A percentile compares a stretch with the other conserved stretches of the same genome.
Conservation (phyloP, 1,140 invertebrate species). For the Palaemon carinicauda region DNA sequence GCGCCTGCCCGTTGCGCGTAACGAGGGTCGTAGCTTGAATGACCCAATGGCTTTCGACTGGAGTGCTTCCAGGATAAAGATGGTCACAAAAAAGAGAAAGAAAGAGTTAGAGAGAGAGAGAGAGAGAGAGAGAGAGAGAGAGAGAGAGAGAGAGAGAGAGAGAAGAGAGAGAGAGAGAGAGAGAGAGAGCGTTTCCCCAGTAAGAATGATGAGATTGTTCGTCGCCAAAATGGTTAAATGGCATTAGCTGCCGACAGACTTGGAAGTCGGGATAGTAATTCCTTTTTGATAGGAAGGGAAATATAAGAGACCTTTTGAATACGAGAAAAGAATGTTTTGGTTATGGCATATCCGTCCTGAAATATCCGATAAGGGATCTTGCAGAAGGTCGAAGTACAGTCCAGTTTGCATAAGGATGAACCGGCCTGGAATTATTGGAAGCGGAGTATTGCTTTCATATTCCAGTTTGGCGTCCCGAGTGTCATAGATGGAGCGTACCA, state of each 20-base stretch:
- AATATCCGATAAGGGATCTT: not conserved
- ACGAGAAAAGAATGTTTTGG: too few species aligned
- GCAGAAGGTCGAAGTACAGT: not conserved
- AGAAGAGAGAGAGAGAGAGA: not conserved
- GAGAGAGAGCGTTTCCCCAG: not conserved
- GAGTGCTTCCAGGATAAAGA: not conserved
- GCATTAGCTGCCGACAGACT: not conserved
- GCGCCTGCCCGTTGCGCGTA: slow-evolving; percentile 47
- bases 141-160: slow-evolving; percentile 1
- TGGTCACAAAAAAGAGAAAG: not conserved
- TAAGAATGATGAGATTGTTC: not conserved
- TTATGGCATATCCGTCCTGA: too few species aligned
- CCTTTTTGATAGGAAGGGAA: too few species aligned
- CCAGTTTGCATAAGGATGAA: slow-evolving; percentile 34
- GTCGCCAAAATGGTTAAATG: not conserved
- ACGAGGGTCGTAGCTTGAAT: slow-evolving; percentile 46
- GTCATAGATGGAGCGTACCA: slow-evolving; percentile 10
- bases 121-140: not conserved
- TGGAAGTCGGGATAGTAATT: too few species aligned
- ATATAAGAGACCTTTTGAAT: too few species aligned
- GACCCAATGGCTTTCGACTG: slow-evolving; percentile 21
- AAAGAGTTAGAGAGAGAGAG: not conserved
- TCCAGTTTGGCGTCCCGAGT: slow-evolving; percentile 10
- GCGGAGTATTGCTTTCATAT: not conserved
- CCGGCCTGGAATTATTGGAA: not conserved